Percentiles rank a stretch among this genome's conserved stretches.
Conservation (phyloP, 2,797 vertebrate species). For the Rhabdophis nuchalis region DNA sequence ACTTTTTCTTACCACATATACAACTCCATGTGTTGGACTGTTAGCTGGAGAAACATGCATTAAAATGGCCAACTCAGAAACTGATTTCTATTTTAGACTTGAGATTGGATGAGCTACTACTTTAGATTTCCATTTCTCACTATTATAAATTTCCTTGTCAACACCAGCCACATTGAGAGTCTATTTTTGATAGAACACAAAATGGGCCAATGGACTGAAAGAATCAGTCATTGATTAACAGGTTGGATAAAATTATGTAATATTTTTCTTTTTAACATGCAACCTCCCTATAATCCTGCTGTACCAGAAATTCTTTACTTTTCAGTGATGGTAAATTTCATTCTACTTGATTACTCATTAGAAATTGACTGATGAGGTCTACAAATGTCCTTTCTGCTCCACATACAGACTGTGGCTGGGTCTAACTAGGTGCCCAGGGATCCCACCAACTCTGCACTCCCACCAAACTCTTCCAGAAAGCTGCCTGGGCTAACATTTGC, state of each 20-base stretch:
- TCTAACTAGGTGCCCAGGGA: neutral
- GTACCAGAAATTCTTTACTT: neutral
- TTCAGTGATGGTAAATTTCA: neutral
- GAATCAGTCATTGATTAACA: neutral
- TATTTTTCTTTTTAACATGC: neutral
- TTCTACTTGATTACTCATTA: neutral
- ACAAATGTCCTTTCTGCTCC: neutral
- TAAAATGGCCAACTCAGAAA: neutral
- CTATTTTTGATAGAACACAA: neutral
- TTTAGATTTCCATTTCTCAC: neutral
- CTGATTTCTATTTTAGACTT: neutral
- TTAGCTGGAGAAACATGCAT: neutral
- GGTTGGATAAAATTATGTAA: neutral
- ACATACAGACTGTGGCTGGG: neutral
- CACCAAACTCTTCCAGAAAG: neutral
- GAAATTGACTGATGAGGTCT: neutral
- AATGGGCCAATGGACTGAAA: neutral
- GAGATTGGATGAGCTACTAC: neutral
- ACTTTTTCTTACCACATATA: neutral
- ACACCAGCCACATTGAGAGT: neutral
- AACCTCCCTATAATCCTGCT: neutral
- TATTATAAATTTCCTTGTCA: neutral
- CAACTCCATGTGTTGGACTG: neutral
- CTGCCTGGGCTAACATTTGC: neutral
- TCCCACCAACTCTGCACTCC: neutral